Conservation (phyloP, 2,113 vertebrate genomes). For the Agelaius tricolor region DNA sequence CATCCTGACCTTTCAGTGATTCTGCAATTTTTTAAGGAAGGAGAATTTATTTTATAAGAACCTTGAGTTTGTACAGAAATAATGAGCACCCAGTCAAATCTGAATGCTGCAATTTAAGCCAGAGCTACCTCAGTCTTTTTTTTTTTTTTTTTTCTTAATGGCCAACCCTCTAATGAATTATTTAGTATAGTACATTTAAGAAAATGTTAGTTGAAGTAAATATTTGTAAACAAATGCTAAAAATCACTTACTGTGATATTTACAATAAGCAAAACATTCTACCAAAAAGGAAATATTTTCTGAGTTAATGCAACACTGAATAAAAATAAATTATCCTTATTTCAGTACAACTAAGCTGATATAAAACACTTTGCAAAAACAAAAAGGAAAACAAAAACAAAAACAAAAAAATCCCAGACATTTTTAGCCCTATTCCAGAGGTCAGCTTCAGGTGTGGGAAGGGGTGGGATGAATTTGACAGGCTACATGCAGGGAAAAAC, state of each 20-base stretch:
- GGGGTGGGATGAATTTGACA: not conserved
- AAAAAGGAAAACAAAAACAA: too few species aligned
- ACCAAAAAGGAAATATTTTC: not conserved
- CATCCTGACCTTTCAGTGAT: not conserved
- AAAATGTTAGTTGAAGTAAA: not conserved
- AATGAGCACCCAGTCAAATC: not conserved
- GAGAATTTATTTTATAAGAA: not conserved
- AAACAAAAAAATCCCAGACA: not conserved
- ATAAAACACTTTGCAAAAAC: not conserved
- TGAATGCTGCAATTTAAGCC: not conserved
- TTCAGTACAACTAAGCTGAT: not conserved
- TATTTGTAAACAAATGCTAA: constrained; percentile 9
- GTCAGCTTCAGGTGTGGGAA: not conserved
- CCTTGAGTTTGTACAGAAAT: not conserved
- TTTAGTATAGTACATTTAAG: not conserved
- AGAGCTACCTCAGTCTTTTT: not conserved
- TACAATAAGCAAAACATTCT: not conserved
- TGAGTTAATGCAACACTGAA: not conserved
- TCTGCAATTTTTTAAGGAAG: not conserved
- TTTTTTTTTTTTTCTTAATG: not conserved
- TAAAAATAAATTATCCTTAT: not conserved
- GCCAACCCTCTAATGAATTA: constrained; percentile 17
- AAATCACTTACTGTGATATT: not conserved
- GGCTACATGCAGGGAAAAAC: not conserved
- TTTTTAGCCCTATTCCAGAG: not conserved